Percentiles rank a stretch among this genome's conserved stretches.
phyloP scores from a whole-genome alignment of 2,113 vertebrate genomes.

The Burhinus oedicnemus region DNA sequence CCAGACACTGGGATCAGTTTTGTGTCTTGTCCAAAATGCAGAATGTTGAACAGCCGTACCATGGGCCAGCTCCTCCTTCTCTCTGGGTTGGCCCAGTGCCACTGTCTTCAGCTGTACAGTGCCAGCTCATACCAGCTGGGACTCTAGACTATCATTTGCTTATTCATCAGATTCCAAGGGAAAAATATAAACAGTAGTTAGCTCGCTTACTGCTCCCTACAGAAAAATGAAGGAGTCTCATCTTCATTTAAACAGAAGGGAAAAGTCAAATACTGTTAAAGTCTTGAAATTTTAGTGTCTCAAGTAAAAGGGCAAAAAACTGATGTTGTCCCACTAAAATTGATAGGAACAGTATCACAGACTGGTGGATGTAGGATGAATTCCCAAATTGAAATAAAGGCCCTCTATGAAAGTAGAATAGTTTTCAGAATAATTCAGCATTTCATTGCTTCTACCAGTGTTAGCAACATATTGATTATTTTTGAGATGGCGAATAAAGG shows the following conservation, averaged over 20 bases:
- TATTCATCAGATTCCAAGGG: slow-evolving; percentile 20
- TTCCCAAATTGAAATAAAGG: not conserved
- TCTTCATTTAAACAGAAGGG: not conserved
- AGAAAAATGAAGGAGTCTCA: not conserved
- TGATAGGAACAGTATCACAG: not conserved
- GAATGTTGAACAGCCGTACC: not conserved
- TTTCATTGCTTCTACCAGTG: not conserved
- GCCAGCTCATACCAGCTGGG: slow-evolving; percentile 15
- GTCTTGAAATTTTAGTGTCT: not conserved
- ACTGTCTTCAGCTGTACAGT: not conserved
- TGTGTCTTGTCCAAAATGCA: not conserved
- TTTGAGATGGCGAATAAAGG: not conserved
- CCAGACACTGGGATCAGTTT: not conserved
- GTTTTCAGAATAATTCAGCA: not conserved
- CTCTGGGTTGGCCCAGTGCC: not conserved
- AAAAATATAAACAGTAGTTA: slow-evolving; percentile 11
- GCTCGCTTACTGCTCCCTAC: not conserved
- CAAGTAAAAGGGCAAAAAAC: not conserved
- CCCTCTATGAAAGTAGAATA: not conserved
- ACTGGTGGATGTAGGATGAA: not conserved
- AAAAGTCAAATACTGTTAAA: not conserved
- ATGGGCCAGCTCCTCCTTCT: not conserved
- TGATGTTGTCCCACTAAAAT: not conserved
- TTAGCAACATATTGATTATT: not conserved
- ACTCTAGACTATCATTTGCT: not conserved